Conservation (phyloP, 1,140 invertebrate species). For the Drosophila baimaii region DNA sequence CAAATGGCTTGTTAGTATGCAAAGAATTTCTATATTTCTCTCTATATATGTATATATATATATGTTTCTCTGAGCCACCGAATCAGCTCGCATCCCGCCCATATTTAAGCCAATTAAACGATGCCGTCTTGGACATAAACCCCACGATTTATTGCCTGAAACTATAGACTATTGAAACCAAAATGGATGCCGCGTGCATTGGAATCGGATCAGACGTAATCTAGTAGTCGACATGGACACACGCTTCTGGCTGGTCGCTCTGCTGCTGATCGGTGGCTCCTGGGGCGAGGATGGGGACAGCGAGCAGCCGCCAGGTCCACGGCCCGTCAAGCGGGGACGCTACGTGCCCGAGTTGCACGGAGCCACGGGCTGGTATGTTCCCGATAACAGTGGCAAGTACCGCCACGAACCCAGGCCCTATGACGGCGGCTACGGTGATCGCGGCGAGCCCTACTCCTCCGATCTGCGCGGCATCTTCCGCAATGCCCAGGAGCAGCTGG, state of each 20-base stretch:
- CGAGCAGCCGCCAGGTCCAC: too few species aligned
- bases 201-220: constrained; percentile 57
- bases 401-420: constrained; percentile 72
- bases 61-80: constrained; percentile 39
- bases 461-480: constrained; percentile 61
- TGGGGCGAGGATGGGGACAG: constrained; percentile 11
- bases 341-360: constrained; percentile 67
- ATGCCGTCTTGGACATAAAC: constrained; percentile 60
- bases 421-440: constrained; percentile 78
- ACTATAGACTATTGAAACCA: constrained; percentile 51
- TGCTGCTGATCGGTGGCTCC: constrained; percentile 19
- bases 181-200: constrained; percentile 56
- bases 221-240: constrained; percentile 54
- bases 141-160: constrained; percentile 45
- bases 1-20: constrained; percentile 75
- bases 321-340: constrained; percentile 46
- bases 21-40: constrained; percentile 58
- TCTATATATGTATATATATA: too few species aligned
- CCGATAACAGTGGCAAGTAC: constrained; percentile 79
- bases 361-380: constrained; percentile 65
- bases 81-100: constrained; percentile 41
- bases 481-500: constrained; percentile 45
- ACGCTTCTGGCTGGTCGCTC: constrained; percentile 48
- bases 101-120: constrained; percentile 60
- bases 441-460: constrained; percentile 60